These are phyloP conservation scores for Sus cebifrons DNA, from an alignment of 2,797 vertebrate species.

Conservation along the genomic window DNA sequence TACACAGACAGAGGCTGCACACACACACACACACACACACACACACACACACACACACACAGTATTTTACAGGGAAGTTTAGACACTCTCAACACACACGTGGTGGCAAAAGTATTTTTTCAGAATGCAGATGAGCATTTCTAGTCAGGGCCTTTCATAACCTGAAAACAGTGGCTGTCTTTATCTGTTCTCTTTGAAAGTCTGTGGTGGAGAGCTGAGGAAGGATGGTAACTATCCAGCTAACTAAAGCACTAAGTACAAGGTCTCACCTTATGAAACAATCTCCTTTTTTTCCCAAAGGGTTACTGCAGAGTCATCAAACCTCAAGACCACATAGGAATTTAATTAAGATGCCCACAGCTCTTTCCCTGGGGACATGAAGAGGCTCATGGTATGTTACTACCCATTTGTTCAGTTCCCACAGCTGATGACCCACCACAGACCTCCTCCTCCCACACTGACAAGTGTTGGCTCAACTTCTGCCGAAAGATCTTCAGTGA, in stretches of 20 bases:
- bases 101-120: not conserved
- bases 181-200: not conserved
- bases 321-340: not conserved
- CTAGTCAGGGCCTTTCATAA: not conserved
- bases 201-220: not conserved
- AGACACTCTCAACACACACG: not conserved
- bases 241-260: not conserved
- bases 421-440: not conserved
- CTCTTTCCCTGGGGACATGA: not conserved
- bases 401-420: not conserved
- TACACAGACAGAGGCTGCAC: not conserved
- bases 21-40: no score
- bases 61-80: not conserved
- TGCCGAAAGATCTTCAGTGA: not conserved
- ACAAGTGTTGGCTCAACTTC: not conserved
- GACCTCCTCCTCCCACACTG: not conserved
- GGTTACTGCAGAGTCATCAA: not conserved
- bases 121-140: not conserved
- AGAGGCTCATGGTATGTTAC: not conserved
- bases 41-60: not conserved
- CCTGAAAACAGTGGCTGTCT: not conserved
- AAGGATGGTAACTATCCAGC: not conserved
- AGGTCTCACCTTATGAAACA: not conserved
- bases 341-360: not conserved
- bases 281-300: not conserved